Evolutionary conservation across 2,888 invertebrate species (phyloP).

Genomic region (Xestia ashworthii): DNA sequence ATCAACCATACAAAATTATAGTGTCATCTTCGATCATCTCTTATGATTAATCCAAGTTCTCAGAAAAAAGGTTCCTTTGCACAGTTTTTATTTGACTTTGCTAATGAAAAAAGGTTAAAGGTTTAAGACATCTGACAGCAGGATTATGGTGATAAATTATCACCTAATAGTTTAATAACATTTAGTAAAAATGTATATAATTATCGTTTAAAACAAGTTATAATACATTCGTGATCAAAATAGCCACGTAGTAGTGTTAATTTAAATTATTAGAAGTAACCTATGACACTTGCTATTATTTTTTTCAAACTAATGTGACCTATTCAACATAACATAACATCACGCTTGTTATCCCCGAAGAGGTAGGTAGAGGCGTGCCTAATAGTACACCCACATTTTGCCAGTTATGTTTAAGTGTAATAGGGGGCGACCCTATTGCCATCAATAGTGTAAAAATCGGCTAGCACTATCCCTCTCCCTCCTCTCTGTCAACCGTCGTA

Average conservation of each 20-base stretch:
- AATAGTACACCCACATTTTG: too few relatives aligned
- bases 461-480: too few relatives aligned
- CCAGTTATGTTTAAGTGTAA: too few relatives aligned
- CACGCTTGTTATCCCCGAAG: too few relatives aligned
- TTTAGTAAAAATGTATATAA: not conserved
- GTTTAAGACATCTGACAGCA: slow-evolving; percentile 22
- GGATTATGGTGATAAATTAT: slow-evolving; percentile 10
- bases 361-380: too few relatives aligned
- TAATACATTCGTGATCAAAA: not conserved
- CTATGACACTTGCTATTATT: not conserved
- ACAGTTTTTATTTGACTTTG: slow-evolving; percentile 21
- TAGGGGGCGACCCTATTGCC: too few relatives aligned
- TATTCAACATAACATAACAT: not conserved
- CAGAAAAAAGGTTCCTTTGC: slow-evolving; percentile 29
- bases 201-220: not conserved
- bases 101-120: slow-evolving; percentile 37
- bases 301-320: not conserved
- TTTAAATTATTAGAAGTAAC: slow-evolving; percentile 6
- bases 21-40: slow-evolving; percentile 31
- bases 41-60: slow-evolving; percentile 17
- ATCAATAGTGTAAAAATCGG: too few relatives aligned
- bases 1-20: not conserved
- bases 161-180: not conserved
- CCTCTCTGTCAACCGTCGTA: too few relatives aligned
- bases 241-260: not conserved